Percentiles rank a stretch among this genome's conserved stretches.
phyloP scores from a whole-genome alignment of 2,888 invertebrate genomes.

The Epistrophe grossulariae region DNA sequence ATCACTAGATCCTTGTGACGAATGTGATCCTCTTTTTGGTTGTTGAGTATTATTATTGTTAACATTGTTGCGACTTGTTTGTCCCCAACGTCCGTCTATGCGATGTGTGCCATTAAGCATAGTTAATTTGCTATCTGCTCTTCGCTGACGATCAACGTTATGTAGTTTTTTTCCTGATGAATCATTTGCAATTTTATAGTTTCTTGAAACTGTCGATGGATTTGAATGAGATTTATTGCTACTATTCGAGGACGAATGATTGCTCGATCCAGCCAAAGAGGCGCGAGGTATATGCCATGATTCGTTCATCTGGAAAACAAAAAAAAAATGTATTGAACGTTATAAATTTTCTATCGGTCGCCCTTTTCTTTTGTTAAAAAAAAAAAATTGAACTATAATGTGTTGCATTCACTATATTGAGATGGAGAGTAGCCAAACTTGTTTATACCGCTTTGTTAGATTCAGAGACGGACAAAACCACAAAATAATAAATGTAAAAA shows the following conservation, averaged over 20 bases:
- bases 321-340: neutral
- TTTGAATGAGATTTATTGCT: slow-evolving; percentile 81
- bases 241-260: slow-evolving; percentile 80
- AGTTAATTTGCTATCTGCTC: neutral
- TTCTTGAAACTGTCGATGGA: slow-evolving; percentile 77
- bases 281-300: slow-evolving; percentile 94
- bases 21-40: slow-evolving; percentile 85
- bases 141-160: slow-evolving; percentile 19
- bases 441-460: slow-evolving; percentile 41
- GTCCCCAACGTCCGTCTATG: slow-evolving; percentile 9
- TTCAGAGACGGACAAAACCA: slow-evolving; percentile 1
- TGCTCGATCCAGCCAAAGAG: slow-evolving; percentile 85
- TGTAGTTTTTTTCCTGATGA: slow-evolving; percentile 3
- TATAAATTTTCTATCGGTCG: slow-evolving; percentile 17
- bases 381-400: slow-evolving; percentile 23
- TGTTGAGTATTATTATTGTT: slow-evolving; percentile 43
- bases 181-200: slow-evolving; percentile 47
- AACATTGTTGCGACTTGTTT: slow-evolving; percentile 30
- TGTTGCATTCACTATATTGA: slow-evolving; percentile 33
- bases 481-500: slow-evolving; percentile 6
- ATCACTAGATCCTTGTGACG: slow-evolving; percentile 89
- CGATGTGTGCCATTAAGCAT: neutral
- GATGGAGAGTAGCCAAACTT: slow-evolving; percentile 44
- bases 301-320: slow-evolving; percentile 82
- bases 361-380: slow-evolving; percentile 34